Conservation (phyloP, 92 coral and sea anemone genomes). For the Zoanthus solanderi region DNA sequence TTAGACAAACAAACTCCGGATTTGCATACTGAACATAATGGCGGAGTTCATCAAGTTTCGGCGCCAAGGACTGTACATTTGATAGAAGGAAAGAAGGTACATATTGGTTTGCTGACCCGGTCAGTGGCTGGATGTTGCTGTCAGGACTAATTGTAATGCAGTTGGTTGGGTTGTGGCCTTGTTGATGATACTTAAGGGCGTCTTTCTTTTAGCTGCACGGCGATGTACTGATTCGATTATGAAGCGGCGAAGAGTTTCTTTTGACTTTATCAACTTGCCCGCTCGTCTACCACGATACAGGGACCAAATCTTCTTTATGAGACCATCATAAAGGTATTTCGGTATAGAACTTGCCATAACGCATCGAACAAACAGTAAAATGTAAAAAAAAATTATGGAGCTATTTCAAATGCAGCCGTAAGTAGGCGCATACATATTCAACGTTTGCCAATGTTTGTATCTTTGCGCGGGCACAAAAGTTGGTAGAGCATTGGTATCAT, state of each 20-base stretch:
- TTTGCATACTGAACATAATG: background rate
- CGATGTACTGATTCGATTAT: conserved; percentile 34
- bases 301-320: conserved; percentile 52
- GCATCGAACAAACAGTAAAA: conserved; percentile 7
- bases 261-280: conserved; percentile 49
- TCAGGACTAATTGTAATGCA: conserved; percentile 42
- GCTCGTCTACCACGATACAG: conserved; percentile 53
- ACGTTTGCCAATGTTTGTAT: too few species aligned
- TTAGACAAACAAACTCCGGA: conserved; percentile 1
- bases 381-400: conserved; percentile 7
- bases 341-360: conserved; percentile 22
- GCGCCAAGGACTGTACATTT: conserved; percentile 54
- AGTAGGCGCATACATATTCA: background rate
- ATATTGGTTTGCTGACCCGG: conserved; percentile 44
- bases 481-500: too few species aligned
- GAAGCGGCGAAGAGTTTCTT: conserved; percentile 41
- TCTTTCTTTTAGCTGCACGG: conserved; percentile 35
- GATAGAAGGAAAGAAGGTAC: conserved; percentile 40
- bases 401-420: conserved; percentile 29
- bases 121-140: conserved; percentile 38
- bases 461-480: too few species aligned
- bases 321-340: conserved; percentile 31
- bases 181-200: conserved; percentile 32
- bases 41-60: conserved; percentile 27
- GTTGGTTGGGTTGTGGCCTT: conserved; percentile 53